Conservation (phyloP, 2,113 vertebrate species). For the Syrrhaptes paradoxus region DNA sequence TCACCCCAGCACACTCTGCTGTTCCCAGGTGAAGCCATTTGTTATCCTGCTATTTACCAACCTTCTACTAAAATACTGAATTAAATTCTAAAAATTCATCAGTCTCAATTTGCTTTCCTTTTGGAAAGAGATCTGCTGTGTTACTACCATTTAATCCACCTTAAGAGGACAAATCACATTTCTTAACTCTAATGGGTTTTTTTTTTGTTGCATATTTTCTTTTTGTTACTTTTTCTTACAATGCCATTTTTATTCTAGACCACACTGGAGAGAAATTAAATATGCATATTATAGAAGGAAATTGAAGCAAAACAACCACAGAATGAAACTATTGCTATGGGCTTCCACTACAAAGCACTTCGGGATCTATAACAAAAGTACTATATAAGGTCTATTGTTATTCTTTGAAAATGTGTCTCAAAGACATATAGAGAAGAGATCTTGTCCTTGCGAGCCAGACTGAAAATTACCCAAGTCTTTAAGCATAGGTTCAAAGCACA, state of each 20-base stretch:
- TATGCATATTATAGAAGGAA: background rate
- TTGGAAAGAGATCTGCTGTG: background rate
- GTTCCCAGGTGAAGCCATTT: background rate
- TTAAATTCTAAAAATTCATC: background rate
- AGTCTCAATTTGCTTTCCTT: background rate
- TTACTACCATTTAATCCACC: background rate
- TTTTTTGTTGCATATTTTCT: background rate
- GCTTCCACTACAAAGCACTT: background rate
- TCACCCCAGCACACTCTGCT: background rate
- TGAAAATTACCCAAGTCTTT: conserved; percentile 6
- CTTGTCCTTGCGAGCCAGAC: background rate
- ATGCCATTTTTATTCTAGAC: background rate
- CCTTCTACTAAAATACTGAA: background rate
- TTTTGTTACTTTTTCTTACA: background rate
- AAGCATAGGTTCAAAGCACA: conserved; percentile 3
- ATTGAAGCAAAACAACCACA: background rate
- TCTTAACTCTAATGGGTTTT: background rate
- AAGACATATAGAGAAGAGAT: background rate
- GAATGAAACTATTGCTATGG: background rate
- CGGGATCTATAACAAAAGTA: background rate
- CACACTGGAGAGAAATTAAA: background rate
- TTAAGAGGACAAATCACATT: background rate
- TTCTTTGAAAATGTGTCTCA: background rate
- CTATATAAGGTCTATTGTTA: background rate
- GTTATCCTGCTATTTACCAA: background rate